phyloP scores from a whole-genome alignment of 2,113 vertebrate genomes.

The Psittacula cyanocephala region DNA sequence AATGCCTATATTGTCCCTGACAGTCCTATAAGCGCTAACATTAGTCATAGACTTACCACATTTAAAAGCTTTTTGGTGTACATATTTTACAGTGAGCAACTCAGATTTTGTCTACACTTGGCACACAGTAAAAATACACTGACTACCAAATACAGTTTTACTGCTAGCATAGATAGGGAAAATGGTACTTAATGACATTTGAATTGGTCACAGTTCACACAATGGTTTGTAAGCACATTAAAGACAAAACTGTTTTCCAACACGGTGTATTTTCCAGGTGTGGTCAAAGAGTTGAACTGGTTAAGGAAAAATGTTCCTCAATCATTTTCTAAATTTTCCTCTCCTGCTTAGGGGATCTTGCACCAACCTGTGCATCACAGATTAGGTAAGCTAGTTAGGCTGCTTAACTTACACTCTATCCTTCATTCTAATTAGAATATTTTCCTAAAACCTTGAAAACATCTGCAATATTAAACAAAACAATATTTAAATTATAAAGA shows the following conservation, averaged over 20 bases:
- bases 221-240: neutral
- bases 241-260: neutral
- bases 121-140: neutral
- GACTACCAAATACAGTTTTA: neutral
- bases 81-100: neutral
- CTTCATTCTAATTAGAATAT: neutral
- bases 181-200: neutral
- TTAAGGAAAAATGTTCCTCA: neutral
- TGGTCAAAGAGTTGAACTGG: neutral
- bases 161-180: neutral
- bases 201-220: constrained; percentile 22
- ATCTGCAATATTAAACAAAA: neutral
- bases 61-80: constrained; percentile 22
- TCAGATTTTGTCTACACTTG: neutral
- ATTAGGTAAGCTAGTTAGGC: neutral
- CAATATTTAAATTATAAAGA: neutral
- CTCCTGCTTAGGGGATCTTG: neutral
- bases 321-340: neutral
- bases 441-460: constrained; percentile 1
- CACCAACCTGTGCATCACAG: neutral
- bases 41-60: neutral
- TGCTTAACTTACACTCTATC: neutral
- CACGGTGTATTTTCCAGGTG: neutral
- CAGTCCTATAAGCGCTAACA: neutral
- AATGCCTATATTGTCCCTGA: neutral